These are phyloP conservation scores for Eucera pruinosa DNA, from an alignment of 2,888 invertebrate species.

Conservation along the genomic window DNA sequence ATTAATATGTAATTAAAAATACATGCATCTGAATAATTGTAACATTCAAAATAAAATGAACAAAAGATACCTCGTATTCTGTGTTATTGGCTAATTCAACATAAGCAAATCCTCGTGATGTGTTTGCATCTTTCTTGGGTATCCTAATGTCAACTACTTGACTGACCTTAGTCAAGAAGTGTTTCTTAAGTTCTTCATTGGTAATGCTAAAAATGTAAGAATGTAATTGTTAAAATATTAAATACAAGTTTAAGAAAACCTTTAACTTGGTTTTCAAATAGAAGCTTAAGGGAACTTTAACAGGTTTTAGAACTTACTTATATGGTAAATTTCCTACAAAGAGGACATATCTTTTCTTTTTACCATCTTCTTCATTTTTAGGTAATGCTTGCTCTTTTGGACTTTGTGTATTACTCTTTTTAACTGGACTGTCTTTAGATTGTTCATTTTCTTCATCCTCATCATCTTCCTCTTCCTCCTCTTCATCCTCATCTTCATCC, in stretches of 20 bases:
- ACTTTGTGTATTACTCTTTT: background rate
- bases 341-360: conserved; percentile 82
- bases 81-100: conserved; percentile 83
- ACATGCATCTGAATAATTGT: background rate
- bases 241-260: background rate
- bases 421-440: too few species aligned
- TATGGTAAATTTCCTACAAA: conserved; percentile 85
- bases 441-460: too few species aligned
- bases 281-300: too few species aligned
- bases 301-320: too few species aligned
- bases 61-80: conserved; percentile 83
- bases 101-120: conserved; percentile 84
- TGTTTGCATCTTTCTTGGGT: conserved; percentile 78
- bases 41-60: background rate
- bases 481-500: conserved; percentile 34
- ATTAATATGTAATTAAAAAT: background rate
- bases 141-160: conserved; percentile 82
- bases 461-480: conserved; percentile 41
- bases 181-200: conserved; percentile 82
- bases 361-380: conserved; percentile 36
- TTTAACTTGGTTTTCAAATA: too few species aligned
- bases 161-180: conserved; percentile 84
- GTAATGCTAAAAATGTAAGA: conserved; percentile 73
- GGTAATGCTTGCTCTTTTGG: conserved; percentile 11
- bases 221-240: background rate